phyloP scores from a whole-genome alignment of 2,888 invertebrate genomes.

The Pseudolycoriella hygida region DNA sequence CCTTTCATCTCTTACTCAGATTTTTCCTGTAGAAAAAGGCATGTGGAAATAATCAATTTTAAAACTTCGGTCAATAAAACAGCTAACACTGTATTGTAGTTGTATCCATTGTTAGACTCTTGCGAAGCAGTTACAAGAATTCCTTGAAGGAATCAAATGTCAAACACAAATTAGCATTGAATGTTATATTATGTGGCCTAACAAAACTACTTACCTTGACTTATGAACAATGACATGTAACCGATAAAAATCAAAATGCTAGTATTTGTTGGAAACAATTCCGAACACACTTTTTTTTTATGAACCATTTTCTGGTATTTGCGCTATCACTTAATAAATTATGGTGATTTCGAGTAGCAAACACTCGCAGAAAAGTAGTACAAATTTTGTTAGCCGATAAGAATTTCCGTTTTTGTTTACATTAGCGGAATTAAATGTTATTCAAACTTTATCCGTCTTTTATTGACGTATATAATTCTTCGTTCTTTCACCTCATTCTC shows the following conservation, averaged over 20 bases:
- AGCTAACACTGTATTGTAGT: conserved; percentile 74
- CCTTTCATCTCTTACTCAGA: conserved; percentile 15
- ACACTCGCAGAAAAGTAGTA: too few relatives aligned
- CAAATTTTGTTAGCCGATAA: too few relatives aligned
- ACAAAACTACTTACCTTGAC: conserved; percentile 51
- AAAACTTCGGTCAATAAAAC: conserved; percentile 76
- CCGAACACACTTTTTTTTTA: conserved; percentile 27
- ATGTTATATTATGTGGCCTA: conserved; percentile 2
- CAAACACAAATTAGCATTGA: conserved; percentile 6
- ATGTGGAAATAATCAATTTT: conserved; percentile 56
- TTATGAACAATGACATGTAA: conserved; percentile 78
- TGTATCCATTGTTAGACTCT: conserved; percentile 58
- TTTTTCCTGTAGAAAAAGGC: conserved; percentile 54
- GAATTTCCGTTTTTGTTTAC: too few relatives aligned
- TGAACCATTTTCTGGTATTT: too few relatives aligned
- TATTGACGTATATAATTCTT: too few relatives aligned
- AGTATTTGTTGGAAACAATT: conserved; percentile 69
- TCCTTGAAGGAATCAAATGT: conserved; percentile 37
- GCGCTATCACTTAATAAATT: too few relatives aligned
- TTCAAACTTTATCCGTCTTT: too few relatives aligned
- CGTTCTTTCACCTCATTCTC: too few relatives aligned
- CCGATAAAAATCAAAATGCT: conserved; percentile 64
- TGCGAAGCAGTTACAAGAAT: conserved; percentile 85
- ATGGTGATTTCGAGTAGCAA: too few relatives aligned
- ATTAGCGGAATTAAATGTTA: too few relatives aligned